Base-by-base conservation (phyloP, 2,113 vertebrate genomes). In the Loxodonta africana region DNA sequence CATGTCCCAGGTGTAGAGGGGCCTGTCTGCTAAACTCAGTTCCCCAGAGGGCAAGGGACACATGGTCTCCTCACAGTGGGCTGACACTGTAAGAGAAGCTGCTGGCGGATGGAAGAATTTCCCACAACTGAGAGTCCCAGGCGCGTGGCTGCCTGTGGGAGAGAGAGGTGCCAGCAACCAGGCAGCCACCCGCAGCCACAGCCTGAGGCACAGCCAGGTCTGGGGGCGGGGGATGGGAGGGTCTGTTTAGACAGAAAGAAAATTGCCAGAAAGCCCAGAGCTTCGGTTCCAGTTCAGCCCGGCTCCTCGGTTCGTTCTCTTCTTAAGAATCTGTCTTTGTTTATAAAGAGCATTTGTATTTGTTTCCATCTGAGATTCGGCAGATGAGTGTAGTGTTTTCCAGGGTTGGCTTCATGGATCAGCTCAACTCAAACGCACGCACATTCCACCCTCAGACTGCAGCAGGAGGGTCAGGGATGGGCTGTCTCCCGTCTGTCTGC, bases 341-440 rank as follows among this genome's bases (percentile, higher is more conserved):
- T 97, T 98, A 97, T 76, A 96, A 89, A 96, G 90, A 89, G 63
- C 82, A 37, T 95, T 90, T 90, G 90, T 91, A 83, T 97, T 96
- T 97, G 94, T 98, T 98, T 98, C 96, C 97, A 96, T 83, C 89
- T 96, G 96, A 96, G 90, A 97, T 85, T 82, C 84, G n/a, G 92
- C 94, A 83, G 90, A 95, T 88, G 97, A 97, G 90, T 5, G n/a
- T 9, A 57, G 78, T n/a, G 83, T 88, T 96, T 97, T 96, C 96
- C 96, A 95, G 92, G 73, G 90, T 85, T 90, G 20, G 77, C 96
- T 94, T 97, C 96, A 95, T 14, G 62, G 97, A 96, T 96, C 97
- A 96, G 30, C 92, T 87, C 76, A 30, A 7, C 92, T 96, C n/a
- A 62, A 83, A 96, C 33, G 88, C 96, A 96, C 6, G 37, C 94